phyloP scores from a whole-genome alignment of 2,113 vertebrate species.

The Anolis sagrei region DNA sequence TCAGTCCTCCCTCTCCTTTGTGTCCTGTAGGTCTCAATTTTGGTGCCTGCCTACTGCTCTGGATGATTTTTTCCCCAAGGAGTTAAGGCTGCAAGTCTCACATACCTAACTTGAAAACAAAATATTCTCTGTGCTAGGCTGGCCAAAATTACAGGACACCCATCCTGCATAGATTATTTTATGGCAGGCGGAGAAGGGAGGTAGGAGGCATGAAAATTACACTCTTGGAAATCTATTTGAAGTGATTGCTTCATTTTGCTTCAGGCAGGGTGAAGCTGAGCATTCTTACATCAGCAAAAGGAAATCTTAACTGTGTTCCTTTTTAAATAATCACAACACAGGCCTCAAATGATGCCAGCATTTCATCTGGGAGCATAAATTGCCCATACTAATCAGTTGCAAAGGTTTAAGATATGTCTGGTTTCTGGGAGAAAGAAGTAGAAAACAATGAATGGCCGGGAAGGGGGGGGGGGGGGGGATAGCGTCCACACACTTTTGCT shows the following conservation, averaged over 20 bases:
- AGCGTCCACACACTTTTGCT: too few relatives aligned
- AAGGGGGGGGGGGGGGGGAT: too few relatives aligned
- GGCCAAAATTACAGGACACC: background rate
- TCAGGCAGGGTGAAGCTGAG: background rate
- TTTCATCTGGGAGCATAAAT: too few relatives aligned
- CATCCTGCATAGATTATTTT: background rate
- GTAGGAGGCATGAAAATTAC: background rate
- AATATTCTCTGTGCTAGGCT: background rate
- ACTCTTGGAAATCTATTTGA: slow-evolving; percentile 3
- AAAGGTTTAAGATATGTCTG: background rate
- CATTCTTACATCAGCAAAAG: slow-evolving; percentile 3
- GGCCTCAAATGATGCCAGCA: background rate
- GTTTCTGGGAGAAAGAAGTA: background rate
- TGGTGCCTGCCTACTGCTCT: background rate
- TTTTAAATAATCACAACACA: background rate
- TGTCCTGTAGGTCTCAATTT: background rate
- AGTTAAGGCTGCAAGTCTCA: background rate
- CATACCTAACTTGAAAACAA: background rate
- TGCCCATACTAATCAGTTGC: background rate
- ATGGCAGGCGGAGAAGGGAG: background rate
- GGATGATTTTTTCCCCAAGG: background rate
- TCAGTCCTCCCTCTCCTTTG: background rate
- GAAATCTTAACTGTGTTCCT: background rate
- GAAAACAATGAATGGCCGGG: background rate
- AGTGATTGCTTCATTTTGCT: slow-evolving; percentile 17